Evolutionary conservation across 2,797 vertebrate genomes (phyloP).

Genomic region (Cetoscarus ocellatus): DNA sequence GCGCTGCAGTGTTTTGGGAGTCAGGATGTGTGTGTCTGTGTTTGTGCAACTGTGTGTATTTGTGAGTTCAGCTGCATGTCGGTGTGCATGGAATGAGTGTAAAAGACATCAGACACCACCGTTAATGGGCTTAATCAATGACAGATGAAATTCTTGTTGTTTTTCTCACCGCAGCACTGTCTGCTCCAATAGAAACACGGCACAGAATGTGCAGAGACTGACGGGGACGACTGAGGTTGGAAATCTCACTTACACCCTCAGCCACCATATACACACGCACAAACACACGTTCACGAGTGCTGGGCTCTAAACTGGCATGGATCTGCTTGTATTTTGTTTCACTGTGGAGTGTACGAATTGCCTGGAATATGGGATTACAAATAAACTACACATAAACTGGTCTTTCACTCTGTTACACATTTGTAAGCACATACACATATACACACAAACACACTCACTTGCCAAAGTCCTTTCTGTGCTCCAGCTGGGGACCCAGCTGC

Average conservation of each 20-base stretch:
- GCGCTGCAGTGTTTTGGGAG: slow-evolving; percentile 61
- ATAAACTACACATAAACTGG: slow-evolving; percentile 71
- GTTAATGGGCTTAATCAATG: slow-evolving; percentile 86
- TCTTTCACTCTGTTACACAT: slow-evolving; percentile 57
- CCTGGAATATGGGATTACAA: slow-evolving; percentile 75
- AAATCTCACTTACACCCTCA: slow-evolving; percentile 76
- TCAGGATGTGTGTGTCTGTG: slow-evolving; percentile 42
- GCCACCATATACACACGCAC: slow-evolving; percentile 55
- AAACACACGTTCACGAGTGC: slow-evolving; percentile 23
- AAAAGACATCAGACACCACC: slow-evolving; percentile 84
- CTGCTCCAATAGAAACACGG: slow-evolving; percentile 82
- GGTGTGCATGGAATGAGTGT: slow-evolving; percentile 79
- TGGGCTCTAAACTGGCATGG: slow-evolving; percentile 49
- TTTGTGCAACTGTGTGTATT: slow-evolving; percentile 57
- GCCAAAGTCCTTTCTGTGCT: slow-evolving; percentile 80
- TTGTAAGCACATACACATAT: slow-evolving; percentile 36
- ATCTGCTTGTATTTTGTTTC: slow-evolving; percentile 54
- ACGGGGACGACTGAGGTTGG: slow-evolving; percentile 79
- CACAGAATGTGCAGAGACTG: slow-evolving; percentile 75
- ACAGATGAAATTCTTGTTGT: slow-evolving; percentile 85
- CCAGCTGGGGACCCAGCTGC: slow-evolving; percentile 91
- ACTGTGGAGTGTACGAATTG: slow-evolving; percentile 58
- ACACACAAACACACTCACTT: slow-evolving; percentile 45
- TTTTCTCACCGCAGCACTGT: slow-evolving; percentile 81
- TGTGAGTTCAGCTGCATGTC: slow-evolving; percentile 77